Evolutionary conservation across 2,888 invertebrate species (phyloP).

Genomic region (Trilocha varians): DNA sequence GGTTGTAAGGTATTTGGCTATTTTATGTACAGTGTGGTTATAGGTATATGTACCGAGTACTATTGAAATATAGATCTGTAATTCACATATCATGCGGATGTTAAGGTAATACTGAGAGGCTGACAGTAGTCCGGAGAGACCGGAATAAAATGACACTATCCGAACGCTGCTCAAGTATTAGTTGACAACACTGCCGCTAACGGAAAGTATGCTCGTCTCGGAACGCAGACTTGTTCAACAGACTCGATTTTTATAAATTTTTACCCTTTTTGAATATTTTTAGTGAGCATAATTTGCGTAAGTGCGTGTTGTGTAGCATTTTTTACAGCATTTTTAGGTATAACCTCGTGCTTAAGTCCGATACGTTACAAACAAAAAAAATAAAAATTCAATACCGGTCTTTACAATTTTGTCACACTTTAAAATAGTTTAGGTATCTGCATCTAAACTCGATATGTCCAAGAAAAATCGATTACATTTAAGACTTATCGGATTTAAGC

Average conservation of each 20-base stretch:
- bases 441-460: too few relatives aligned
- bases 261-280: conserved; percentile 58
- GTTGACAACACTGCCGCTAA: conserved; percentile 5
- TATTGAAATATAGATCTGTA: conserved; percentile 54
- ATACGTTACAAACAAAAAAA: too few relatives aligned
- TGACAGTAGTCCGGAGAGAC: conserved; percentile 43
- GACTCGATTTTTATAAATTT: conserved; percentile 54
- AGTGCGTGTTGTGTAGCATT: conserved; percentile 25
- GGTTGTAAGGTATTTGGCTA: conserved; percentile 57
- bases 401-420: too few relatives aligned
- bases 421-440: too few relatives aligned
- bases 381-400: too few relatives aligned
- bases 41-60: conserved; percentile 61
- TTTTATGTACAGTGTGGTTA: conserved; percentile 62
- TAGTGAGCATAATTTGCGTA: conserved; percentile 46
- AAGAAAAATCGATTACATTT: too few relatives aligned
- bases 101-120: conserved; percentile 53
- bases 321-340: too few relatives aligned
- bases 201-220: conserved; percentile 1
- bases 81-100: conserved; percentile 68
- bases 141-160: conserved; percentile 34
- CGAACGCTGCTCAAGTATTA: conserved; percentile 36
- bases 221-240: conserved; percentile 36
- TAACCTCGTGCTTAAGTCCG: too few relatives aligned
- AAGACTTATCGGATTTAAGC: too few relatives aligned